These are phyloP conservation scores for Cylas formicarius DNA, from an alignment of 1,140 invertebrate genomes.

Conservation along the genomic window DNA sequence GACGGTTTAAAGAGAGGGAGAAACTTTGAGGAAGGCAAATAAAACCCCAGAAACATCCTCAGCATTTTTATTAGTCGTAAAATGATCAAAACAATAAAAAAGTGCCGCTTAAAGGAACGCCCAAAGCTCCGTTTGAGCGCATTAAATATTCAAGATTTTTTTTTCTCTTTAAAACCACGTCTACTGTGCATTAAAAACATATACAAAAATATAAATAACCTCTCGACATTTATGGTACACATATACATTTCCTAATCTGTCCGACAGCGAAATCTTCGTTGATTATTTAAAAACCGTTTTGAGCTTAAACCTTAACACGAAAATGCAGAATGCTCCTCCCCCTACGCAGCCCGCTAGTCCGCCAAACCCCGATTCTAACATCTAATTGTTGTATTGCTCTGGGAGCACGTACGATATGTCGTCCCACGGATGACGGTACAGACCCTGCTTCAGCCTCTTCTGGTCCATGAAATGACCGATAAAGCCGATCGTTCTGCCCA, in stretches of 20 bases:
- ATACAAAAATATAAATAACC: slow-evolving; percentile 22
- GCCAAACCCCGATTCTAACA: no score
- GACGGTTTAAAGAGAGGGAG: no score
- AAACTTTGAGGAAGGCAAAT: no score
- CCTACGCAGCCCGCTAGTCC: no score
- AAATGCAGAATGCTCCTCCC: no score
- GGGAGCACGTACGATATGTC: slow-evolving; percentile 98
- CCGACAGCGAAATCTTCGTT: no score
- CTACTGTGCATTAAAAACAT: slow-evolving; percentile 19
- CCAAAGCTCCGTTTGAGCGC: no score
- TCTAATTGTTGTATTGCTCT: slow-evolving; percentile 49
- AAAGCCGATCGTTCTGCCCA: slow-evolving; percentile 97
- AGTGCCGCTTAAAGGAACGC: slow-evolving; percentile 12
- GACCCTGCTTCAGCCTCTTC: slow-evolving; percentile 95
- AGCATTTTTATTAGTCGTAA: background rate
- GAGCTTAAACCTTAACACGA: no score
- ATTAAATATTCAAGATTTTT: slow-evolving; percentile 10
- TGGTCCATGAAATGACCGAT: slow-evolving; percentile 99
- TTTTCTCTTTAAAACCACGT: slow-evolving; percentile 2
- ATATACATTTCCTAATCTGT: no score
- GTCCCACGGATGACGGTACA: slow-evolving; percentile 99
- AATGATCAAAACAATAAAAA: slow-evolving; percentile 9
- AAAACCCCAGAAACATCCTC: no score
- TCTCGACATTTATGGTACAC: no score
- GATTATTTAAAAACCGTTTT: no score